Percentiles rank a stretch among this genome's conserved stretches.
phyloP scores from a whole-genome alignment of 2,797 vertebrate species.

The Clamator glandarius region DNA sequence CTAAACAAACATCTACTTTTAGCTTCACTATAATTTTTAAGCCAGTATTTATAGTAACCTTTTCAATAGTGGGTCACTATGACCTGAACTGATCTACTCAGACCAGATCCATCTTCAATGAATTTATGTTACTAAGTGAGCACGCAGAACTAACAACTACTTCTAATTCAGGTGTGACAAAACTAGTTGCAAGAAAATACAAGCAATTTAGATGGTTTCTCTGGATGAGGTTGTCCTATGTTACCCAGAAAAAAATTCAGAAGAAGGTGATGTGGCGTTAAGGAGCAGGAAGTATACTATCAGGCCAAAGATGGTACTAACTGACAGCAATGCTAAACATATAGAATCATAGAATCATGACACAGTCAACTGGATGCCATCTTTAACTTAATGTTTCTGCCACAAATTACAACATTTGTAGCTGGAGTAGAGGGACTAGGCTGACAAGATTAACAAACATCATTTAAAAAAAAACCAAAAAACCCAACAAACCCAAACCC shows the following conservation, averaged over 20 bases:
- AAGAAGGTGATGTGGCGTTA: neutral
- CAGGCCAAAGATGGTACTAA: neutral
- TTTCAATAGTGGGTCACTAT: neutral
- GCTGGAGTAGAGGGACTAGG: neutral
- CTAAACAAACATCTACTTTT: conserved; percentile 34
- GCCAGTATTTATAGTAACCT: neutral
- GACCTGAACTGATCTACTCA: conserved; percentile 9
- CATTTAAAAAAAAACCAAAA: rapidly evolving
- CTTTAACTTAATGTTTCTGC: neutral
- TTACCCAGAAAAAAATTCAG: neutral
- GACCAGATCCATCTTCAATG: conserved; percentile 20
- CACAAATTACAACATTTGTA: neutral
- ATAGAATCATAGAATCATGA: no score
- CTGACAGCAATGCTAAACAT: neutral
- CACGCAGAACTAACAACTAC: neutral
- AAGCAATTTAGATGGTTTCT: neutral
- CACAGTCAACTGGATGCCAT: neutral
- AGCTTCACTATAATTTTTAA: neutral
- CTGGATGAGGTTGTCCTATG: neutral
- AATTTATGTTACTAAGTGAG: neutral
- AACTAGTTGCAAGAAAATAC: conserved; percentile 23
- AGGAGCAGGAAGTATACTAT: neutral
- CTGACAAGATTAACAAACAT: neutral
- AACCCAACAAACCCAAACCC: no score
- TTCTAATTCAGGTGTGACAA: conserved; percentile 13